These are phyloP conservation scores for Mustela nigripes DNA, from an alignment of 2,113 vertebrate species.

Conservation along the genomic window DNA sequence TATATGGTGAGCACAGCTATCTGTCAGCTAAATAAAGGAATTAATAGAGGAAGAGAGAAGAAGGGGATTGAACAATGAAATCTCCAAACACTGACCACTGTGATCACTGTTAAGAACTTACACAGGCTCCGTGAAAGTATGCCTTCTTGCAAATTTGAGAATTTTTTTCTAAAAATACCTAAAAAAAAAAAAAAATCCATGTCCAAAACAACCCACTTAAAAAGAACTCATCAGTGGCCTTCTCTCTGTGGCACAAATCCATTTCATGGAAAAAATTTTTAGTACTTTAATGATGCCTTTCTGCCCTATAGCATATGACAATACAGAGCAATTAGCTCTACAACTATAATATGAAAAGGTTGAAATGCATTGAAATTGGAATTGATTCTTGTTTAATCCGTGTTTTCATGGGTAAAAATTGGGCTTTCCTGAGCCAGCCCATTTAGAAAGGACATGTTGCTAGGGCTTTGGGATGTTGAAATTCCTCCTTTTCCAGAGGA, in stretches of 20 bases:
- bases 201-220: slow-evolving; percentile 19
- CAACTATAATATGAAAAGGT: slow-evolving; percentile 58
- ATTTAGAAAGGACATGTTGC: slow-evolving; percentile 36
- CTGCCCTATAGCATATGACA: slow-evolving; percentile 61
- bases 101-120: neutral
- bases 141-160: neutral
- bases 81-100: neutral
- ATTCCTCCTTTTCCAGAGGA: neutral
- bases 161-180: neutral
- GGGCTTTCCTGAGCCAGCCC: slow-evolving; percentile 54
- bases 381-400: slow-evolving; percentile 76
- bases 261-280: slow-evolving; percentile 76
- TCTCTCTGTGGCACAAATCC: slow-evolving; percentile 58
- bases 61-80: neutral
- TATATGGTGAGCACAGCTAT: neutral
- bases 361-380: slow-evolving; percentile 74
- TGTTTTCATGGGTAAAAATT: slow-evolving; percentile 41
- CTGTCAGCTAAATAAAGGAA: neutral
- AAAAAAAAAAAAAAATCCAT: neutral
- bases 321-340: slow-evolving; percentile 76
- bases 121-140: neutral
- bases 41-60: neutral
- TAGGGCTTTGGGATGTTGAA: neutral
- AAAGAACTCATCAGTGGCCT: slow-evolving; percentile 75
- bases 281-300: slow-evolving; percentile 61